Evolutionary conservation across 2,888 invertebrate species (phyloP).

Genomic region (Eristalis intricaria): DNA sequence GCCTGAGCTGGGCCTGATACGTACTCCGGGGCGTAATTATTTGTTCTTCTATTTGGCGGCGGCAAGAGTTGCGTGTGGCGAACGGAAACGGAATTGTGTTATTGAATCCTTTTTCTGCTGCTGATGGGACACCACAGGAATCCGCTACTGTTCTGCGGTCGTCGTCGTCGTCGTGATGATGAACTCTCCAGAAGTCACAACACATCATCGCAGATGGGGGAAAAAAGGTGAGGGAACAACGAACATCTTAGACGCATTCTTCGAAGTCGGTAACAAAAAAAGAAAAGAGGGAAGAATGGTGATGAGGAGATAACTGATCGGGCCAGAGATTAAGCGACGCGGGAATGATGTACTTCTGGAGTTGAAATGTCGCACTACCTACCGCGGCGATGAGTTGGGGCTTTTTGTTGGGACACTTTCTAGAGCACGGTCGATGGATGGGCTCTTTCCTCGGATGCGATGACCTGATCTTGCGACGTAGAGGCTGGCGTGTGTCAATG

Average conservation of each 20-base stretch:
- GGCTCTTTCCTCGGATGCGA: not conserved
- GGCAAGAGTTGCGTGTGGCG: conserved; percentile 20
- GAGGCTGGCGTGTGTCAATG: too few species aligned
- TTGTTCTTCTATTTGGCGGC: conserved; percentile 15
- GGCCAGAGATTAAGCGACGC: not conserved
- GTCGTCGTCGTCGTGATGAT: not conserved
- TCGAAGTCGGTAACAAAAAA: not conserved
- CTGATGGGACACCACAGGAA: conserved; percentile 14
- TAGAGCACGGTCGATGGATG: not conserved
- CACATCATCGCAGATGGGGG: not conserved
- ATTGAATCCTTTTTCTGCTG: conserved; percentile 28
- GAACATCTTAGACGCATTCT: not conserved
- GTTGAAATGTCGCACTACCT: conserved; percentile 15
- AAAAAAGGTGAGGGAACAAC: not conserved
- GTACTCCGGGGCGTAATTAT: conserved; percentile 17
- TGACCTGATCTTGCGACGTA: not conserved
- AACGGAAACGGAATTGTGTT: conserved; percentile 20
- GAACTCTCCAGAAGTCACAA: not conserved
- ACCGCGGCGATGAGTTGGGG: not conserved
- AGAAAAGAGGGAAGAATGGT: not conserved
- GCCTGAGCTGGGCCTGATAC: not conserved
- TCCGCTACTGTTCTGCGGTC: conserved; percentile 27
- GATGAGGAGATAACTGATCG: not conserved
- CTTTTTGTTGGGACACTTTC: not conserved
- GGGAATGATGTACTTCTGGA: not conserved